Evolutionary conservation across 2,888 invertebrate species (phyloP), one percentile per base, ranked within the genome.

Genomic region (Emmelina monodactyla): DNA sequence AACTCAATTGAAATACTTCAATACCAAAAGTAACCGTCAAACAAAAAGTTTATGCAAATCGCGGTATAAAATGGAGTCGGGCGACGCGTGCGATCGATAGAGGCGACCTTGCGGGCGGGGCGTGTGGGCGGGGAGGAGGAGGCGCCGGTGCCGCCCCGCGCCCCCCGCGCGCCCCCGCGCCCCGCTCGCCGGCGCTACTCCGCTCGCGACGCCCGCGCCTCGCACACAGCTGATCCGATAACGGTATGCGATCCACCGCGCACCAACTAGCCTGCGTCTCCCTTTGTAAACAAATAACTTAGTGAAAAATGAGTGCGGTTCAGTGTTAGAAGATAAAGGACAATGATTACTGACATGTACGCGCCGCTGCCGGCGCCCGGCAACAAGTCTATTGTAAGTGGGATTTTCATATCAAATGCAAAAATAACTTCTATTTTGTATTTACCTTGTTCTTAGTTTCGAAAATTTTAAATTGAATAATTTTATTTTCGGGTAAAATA

Each of bases 1-100:
- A 25, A 7, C n/a, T n/a, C 25, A 25, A 25, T 25, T 11, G 11
- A 25, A 25, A 25, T 3, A n/a, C 3, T 10, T 10, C 25, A 3
- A 25, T n/a, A 10, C 9, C 25, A 25, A 25, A 25, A 9, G 11
- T n/a, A 25, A 25, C 25, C 4, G 60, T n/a, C n/a, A 64, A 68
- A 71, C 65, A 69, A 73, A 72, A 70, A 69, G 60, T 66, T 71
- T 75, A 79, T 78, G 78, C 78, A 78, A 78, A 79, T 78, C 66
- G 56, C 53, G 62, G 58, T 57, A 76, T 78, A 78, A 78, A 80
- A 80, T 79, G 79, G 76, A 75, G 73, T 72, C 73, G 57, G 50
- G 44, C 50, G n/a, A n/a, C n/a, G n/a, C 70, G 70, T 71, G 66
- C 73, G 79, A 79, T 78, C 79, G 75, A 78, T 76, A 75, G 57